These are phyloP conservation scores for Dolomedes plantarius DNA, from an alignment of 2,888 invertebrate genomes.

Conservation along the genomic window DNA sequence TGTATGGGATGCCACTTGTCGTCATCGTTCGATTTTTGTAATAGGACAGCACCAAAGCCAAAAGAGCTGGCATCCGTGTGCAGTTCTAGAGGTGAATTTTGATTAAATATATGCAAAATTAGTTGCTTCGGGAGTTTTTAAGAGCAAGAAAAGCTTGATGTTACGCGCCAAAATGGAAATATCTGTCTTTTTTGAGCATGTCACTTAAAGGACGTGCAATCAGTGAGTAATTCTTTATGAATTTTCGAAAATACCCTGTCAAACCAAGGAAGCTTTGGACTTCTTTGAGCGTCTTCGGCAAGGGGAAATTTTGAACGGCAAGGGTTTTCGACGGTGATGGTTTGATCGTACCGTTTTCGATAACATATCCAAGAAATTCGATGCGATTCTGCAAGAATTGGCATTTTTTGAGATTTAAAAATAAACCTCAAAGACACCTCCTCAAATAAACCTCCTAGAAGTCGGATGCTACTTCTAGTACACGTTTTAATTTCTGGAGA, in stretches of 20 bases:
- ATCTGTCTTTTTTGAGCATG: too few relatives aligned
- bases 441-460: too few relatives aligned
- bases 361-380: conserved; percentile 28
- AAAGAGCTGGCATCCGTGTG: too few relatives aligned
- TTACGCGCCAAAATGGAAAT: too few relatives aligned
- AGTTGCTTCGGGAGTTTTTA: neutral
- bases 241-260: conserved; percentile 24
- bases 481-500: neutral
- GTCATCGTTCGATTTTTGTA: conserved; percentile 20
- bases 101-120: neutral
- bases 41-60: too few relatives aligned
- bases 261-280: conserved; percentile 21
- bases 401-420: conserved; percentile 46
- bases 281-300: neutral
- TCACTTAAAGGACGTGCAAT: neutral
- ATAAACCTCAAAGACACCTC: too few relatives aligned
- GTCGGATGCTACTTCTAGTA: neutral
- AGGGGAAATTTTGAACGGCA: conserved; percentile 5
- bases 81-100: too few relatives aligned
- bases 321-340: conserved; percentile 3
- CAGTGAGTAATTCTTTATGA: neutral
- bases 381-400: conserved; percentile 20
- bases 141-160: too few relatives aligned
- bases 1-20: conserved; percentile 24
- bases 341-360: conserved; percentile 27